Conservation (phyloP, 2,888 invertebrate genomes). For the Carterocephalus palaemon region DNA sequence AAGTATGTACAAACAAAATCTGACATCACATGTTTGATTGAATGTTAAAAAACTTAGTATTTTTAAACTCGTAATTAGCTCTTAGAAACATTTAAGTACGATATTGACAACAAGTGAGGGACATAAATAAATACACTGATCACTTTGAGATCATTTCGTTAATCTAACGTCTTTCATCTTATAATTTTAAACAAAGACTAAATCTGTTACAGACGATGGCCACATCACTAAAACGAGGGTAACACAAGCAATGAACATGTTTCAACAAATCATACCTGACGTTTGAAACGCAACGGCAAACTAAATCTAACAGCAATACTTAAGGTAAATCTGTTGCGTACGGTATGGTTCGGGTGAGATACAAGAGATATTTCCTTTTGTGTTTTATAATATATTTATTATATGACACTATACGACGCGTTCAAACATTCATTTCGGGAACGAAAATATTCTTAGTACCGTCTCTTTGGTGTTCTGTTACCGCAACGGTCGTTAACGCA, state of each 20-base stretch:
- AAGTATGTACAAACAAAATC: conserved; percentile 17
- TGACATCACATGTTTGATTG: conserved; percentile 24
- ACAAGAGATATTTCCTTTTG: conserved; percentile 32
- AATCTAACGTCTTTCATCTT: conserved; percentile 65
- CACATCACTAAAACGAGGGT: conserved; percentile 61
- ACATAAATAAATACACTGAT: conserved; percentile 76
- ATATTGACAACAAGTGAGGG: conserved; percentile 66
- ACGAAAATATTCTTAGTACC: conserved; percentile 40
- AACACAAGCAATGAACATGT: conserved; percentile 62
- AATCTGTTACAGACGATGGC: conserved; percentile 65
- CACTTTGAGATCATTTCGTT: conserved; percentile 75
- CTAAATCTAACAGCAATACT: conserved; percentile 35
- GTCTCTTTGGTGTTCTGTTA: conserved; percentile 64
- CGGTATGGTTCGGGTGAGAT: conserved; percentile 42
- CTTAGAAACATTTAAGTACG: conserved; percentile 63
- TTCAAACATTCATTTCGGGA: conserved; percentile 24
- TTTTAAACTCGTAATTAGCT: conserved; percentile 19
- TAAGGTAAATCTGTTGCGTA: conserved; percentile 35
- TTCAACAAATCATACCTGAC: conserved; percentile 46
- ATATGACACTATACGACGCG: conserved; percentile 36
- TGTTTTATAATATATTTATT: conserved; percentile 28
- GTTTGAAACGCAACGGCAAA: conserved; percentile 43
- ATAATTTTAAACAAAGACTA: conserved; percentile 56
- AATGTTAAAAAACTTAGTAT: conserved; percentile 10
- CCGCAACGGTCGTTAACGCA: conserved; percentile 54